Percentiles rank a stretch among this genome's conserved stretches.
phyloP scores from a whole-genome alignment of 2,797 vertebrate species.

The Toxotes lorentzi region DNA sequence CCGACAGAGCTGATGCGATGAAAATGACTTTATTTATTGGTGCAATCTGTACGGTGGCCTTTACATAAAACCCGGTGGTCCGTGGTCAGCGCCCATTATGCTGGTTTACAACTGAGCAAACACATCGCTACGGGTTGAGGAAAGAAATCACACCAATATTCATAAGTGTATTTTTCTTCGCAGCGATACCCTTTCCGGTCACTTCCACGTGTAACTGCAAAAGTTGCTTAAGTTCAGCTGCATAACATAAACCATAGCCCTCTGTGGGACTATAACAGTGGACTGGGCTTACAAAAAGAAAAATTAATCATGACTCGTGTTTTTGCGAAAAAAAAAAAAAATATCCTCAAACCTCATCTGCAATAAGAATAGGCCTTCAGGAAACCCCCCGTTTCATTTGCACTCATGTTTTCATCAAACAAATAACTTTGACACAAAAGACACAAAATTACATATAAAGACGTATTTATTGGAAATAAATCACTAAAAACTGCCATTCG shows the following conservation, averaged over 20 bases:
- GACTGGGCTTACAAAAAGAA: neutral
- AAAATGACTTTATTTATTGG: constrained; percentile 47
- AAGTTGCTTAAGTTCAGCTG: constrained; percentile 55
- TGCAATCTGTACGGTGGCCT: constrained; percentile 10
- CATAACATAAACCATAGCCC: constrained; percentile 13
- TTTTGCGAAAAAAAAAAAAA: neutral
- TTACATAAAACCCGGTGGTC: constrained; percentile 32
- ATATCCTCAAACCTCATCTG: constrained; percentile 28
- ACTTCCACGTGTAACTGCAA: constrained; percentile 10
- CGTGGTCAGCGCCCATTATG: constrained; percentile 23
- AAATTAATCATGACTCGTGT: constrained; percentile 5
- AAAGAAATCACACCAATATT: neutral
- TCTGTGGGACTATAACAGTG: constrained; percentile 2
- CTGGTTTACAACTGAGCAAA: constrained; percentile 23
- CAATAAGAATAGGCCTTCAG: constrained; percentile 15
- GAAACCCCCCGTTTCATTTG: neutral
- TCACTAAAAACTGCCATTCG: constrained; percentile 39
- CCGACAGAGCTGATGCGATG: constrained; percentile 23
- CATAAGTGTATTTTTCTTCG: constrained; percentile 15
- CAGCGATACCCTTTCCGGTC: neutral
- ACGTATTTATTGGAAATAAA: constrained; percentile 70
- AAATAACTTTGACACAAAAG: constrained; percentile 65
- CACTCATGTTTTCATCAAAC: constrained; percentile 32
- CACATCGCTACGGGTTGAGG: neutral
- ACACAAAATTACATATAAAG: constrained; percentile 54